Conservation (phyloP, 2,888 invertebrate genomes). For the Stegana nigrithorax region DNA sequence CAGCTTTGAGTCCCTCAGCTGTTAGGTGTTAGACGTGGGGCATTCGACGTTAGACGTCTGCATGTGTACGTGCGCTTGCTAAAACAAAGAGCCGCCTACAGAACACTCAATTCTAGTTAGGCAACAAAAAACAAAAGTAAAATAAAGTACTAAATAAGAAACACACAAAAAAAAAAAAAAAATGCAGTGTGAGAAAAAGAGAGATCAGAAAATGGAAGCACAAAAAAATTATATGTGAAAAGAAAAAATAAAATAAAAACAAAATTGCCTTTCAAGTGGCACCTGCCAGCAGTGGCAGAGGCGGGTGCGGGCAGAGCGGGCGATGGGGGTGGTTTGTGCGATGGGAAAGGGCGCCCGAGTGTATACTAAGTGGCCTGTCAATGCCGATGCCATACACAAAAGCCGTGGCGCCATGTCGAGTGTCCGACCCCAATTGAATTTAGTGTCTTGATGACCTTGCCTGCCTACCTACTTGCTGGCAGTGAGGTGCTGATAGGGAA, state of each 20-base stretch:
- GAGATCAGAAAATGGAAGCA: background rate
- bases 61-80: background rate
- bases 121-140: background rate
- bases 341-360: too few relatives aligned
- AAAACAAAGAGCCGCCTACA: background rate
- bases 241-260: too few relatives aligned
- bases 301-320: background rate
- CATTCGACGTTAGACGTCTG: background rate
- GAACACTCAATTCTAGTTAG: background rate
- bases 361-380: slow-evolving; percentile 6
- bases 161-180: too few relatives aligned
- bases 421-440: slow-evolving; percentile 38
- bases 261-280: background rate
- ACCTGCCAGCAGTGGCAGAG: background rate
- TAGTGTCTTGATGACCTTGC: slow-evolving; percentile 39
- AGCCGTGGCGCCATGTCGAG: too few relatives aligned
- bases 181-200: too few relatives aligned
- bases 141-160: too few relatives aligned
- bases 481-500: slow-evolving; percentile 1
- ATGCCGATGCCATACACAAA: background rate
- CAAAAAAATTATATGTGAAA: background rate
- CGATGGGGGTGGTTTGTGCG: background rate
- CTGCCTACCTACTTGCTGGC: background rate
- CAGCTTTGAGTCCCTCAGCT: background rate
- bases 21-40: background rate